These are phyloP conservation scores for Drosophila kokeensis DNA, from an alignment of 2,888 invertebrate genomes.

Conservation along the genomic window DNA sequence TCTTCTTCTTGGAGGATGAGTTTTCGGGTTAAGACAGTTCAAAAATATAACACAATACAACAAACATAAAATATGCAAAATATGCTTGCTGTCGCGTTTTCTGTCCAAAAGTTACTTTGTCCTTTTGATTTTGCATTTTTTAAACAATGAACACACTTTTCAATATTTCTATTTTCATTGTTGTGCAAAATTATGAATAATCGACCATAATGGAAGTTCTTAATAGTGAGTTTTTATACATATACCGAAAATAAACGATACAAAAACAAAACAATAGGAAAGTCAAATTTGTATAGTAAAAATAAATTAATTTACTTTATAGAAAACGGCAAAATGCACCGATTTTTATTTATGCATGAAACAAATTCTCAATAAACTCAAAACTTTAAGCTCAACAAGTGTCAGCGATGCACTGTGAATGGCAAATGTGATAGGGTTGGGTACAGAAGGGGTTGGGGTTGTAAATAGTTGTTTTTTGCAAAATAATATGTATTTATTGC, in stretches of 20 bases:
- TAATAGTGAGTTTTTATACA: slow-evolving; percentile 63
- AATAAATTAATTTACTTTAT: slow-evolving; percentile 78
- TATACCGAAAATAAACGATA: slow-evolving; percentile 54
- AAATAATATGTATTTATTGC: slow-evolving; percentile 72
- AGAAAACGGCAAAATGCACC: slow-evolving; percentile 59
- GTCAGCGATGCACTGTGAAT: slow-evolving; percentile 22
- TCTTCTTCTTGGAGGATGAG: slow-evolving; percentile 98
- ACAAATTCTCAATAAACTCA: not conserved
- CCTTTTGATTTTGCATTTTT: slow-evolving; percentile 56
- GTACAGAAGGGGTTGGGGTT: not conserved
- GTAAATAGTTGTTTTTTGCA: slow-evolving; percentile 30
- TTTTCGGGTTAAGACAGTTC: slow-evolving; percentile 39
- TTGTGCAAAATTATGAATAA: slow-evolving; percentile 54
- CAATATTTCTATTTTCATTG: slow-evolving; percentile 62
- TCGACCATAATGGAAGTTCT: slow-evolving; percentile 45
- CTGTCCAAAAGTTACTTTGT: slow-evolving; percentile 29
- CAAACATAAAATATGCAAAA: slow-evolving; percentile 23
- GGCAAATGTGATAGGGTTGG: slow-evolving; percentile 9
- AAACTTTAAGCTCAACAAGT: slow-evolving; percentile 35
- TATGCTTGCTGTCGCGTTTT: slow-evolving; percentile 35
- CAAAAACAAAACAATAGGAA: slow-evolving; percentile 44
- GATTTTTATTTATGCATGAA: slow-evolving; percentile 21
- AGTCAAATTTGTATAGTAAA: slow-evolving; percentile 64
- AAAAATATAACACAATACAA: not conserved
- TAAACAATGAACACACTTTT: slow-evolving; percentile 42